These are phyloP conservation scores for Centrocercus urophasianus DNA, from an alignment of 2,113 vertebrate species.

Conservation along the genomic window DNA sequence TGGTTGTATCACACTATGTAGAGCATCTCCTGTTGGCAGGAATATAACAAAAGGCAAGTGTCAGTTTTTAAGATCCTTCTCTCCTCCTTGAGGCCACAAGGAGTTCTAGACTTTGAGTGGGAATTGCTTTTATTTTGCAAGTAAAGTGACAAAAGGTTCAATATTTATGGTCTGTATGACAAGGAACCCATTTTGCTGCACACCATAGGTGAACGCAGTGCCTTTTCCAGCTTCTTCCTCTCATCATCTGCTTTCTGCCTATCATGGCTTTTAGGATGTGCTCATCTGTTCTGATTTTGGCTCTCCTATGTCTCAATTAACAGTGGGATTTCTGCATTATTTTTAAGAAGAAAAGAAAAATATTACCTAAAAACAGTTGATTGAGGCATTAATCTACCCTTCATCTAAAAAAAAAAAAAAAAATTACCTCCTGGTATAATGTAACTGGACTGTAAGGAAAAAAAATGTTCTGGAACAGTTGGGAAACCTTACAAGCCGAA, in stretches of 20 bases:
- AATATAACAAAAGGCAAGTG: background rate
- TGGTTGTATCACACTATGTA: background rate
- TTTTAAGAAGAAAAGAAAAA: background rate
- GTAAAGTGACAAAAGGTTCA: background rate
- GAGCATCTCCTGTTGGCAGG: background rate
- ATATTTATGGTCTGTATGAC: background rate
- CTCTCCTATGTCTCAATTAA: background rate
- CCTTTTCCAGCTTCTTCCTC: background rate
- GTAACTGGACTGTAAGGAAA: background rate
- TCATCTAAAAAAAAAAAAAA: background rate
- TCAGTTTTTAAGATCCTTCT: background rate
- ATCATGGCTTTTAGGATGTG: background rate
- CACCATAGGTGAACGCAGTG: rapidly evolving
- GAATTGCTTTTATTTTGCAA: background rate
- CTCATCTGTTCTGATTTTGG: background rate
- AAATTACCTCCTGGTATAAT: background rate
- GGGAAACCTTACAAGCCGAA: background rate
- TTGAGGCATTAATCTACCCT: background rate
- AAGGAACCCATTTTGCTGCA: background rate
- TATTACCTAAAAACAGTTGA: background rate
- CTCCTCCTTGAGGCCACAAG: background rate
- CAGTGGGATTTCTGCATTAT: background rate
- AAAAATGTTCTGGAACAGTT: background rate
- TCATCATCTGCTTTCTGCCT: background rate
- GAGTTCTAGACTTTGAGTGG: background rate